A percentile compares a stretch with the other conserved stretches of the same genome.
Evolutionary conservation across 1,140 invertebrate genomes (phyloP).

Genomic region (Drosophila persimilis): DNA sequence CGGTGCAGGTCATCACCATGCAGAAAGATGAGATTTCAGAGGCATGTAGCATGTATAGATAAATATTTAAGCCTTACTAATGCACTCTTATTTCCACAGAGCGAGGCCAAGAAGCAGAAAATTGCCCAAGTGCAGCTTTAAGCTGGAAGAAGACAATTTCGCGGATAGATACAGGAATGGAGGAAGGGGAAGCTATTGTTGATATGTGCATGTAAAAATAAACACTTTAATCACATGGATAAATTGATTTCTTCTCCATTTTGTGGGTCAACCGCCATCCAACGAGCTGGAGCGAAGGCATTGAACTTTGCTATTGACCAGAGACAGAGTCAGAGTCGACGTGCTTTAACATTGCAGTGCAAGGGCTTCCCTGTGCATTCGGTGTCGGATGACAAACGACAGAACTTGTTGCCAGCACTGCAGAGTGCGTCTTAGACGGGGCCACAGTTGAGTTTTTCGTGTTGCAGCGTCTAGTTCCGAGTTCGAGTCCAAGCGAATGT

Average conservation of each 20-base stretch:
- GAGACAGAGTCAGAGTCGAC: neutral
- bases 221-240: slow-evolving; percentile 15
- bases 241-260: slow-evolving; percentile 1
- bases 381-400: slow-evolving; percentile 64
- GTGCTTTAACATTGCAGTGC: slow-evolving; percentile 69
- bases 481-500: slow-evolving; percentile 43
- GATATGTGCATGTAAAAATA: slow-evolving; percentile 35
- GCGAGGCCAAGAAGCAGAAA: slow-evolving; percentile 66
- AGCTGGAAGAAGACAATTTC: slow-evolving; percentile 2
- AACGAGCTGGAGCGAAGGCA: slow-evolving; percentile 42
- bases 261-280: slow-evolving; percentile 43
- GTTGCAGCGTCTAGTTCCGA: slow-evolving; percentile 44
- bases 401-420: slow-evolving; percentile 39
- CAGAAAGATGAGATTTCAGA: slow-evolving; percentile 45
- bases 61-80: neutral
- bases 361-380: slow-evolving; percentile 49
- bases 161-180: slow-evolving; percentile 44
- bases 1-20: slow-evolving; percentile 73
- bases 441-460: slow-evolving; percentile 44
- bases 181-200: slow-evolving; percentile 36
- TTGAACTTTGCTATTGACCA: slow-evolving; percentile 55
- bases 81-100: slow-evolving; percentile 19
- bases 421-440: slow-evolving; percentile 25
- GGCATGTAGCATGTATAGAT: slow-evolving; percentile 7
- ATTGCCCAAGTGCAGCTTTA: slow-evolving; percentile 64